These are phyloP conservation scores for Candidula unifasciata DNA, from an alignment of 2,888 invertebrate genomes.

Conservation along the genomic window DNA sequence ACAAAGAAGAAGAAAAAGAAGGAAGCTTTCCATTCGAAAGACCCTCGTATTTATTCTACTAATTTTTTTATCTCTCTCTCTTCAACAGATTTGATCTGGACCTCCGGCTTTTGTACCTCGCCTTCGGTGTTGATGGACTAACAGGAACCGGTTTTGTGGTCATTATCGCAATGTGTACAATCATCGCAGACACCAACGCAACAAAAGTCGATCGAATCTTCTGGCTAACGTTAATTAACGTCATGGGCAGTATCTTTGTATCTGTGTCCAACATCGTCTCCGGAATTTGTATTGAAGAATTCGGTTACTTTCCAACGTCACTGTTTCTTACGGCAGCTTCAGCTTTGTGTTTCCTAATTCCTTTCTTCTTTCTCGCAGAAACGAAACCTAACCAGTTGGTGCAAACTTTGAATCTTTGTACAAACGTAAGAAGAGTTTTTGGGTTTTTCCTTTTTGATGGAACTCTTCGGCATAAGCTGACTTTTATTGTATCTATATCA, in stretches of 20 bases:
- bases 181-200: background rate
- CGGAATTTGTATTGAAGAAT: background rate
- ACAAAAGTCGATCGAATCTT: background rate
- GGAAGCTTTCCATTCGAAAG: too few species aligned
- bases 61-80: background rate
- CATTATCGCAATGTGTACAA: background rate
- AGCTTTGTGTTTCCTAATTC: background rate
- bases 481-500: background rate
- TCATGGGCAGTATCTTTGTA: background rate
- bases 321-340: background rate
- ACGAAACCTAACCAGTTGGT: background rate
- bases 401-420: background rate
- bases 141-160: background rate
- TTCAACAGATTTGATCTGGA: background rate
- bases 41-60: too few species aligned
- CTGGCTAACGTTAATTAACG: background rate
- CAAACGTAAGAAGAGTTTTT: slow-evolving; percentile 5
- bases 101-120: background rate
- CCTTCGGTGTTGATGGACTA: background rate
- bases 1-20: too few species aligned
- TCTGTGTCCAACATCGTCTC: background rate
- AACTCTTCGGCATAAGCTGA: background rate
- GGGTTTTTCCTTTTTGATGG: background rate
- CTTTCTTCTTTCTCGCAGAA: background rate
- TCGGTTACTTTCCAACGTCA: background rate